Percentiles rank a stretch among this genome's conserved stretches.
Evolutionary conservation across 2,888 invertebrate species (phyloP).

Genomic region (Xestia ashworthii): DNA sequence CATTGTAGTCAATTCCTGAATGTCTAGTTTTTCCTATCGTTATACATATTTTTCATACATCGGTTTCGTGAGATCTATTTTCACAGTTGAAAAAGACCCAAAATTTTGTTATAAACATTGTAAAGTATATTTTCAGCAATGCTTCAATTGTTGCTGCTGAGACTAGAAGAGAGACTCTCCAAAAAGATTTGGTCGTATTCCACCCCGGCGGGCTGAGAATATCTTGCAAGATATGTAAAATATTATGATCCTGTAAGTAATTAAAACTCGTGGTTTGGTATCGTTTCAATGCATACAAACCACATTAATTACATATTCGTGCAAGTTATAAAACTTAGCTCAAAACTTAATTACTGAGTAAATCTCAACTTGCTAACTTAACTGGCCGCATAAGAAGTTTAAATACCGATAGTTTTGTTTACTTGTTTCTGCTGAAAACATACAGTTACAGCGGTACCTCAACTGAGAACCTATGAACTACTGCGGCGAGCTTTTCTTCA

Average conservation of each 20-base stretch:
- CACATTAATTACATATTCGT: conserved; percentile 48
- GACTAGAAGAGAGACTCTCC: not conserved
- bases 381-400: conserved; percentile 58
- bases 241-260: conserved; percentile 10
- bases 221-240: not conserved
- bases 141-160: not conserved
- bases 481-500: not conserved
- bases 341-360: conserved; percentile 61
- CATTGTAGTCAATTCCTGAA: not conserved
- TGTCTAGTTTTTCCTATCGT: not conserved
- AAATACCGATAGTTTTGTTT: conserved; percentile 54
- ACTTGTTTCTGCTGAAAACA: conserved; percentile 47
- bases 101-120: not conserved
- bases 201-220: not conserved
- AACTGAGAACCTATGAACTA: not conserved
- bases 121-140: not conserved
- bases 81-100: not conserved
- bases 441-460: conserved; percentile 10
- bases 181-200: not conserved
- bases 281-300: conserved; percentile 55
- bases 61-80: not conserved
- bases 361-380: conserved; percentile 61
- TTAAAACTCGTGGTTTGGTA: conserved; percentile 36
- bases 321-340: conserved; percentile 46
- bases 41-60: not conserved